Evolutionary conservation across 2,888 invertebrate genomes (phyloP).

Genomic region (Amphipoea oculea): DNA sequence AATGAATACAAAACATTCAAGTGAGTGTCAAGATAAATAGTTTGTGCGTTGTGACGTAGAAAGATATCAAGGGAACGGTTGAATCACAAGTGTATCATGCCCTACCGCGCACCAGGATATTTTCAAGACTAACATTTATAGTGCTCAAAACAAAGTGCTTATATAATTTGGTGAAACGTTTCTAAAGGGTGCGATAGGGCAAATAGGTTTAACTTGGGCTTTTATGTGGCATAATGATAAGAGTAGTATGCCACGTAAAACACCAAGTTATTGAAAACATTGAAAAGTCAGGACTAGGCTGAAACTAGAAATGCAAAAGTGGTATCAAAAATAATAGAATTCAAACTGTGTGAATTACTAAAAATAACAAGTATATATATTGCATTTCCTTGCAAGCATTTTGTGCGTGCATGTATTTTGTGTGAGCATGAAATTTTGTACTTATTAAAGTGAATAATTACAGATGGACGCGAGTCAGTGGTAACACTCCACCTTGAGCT

Average conservation of each 20-base stretch:
- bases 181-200: constrained; percentile 3
- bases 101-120: constrained; percentile 2
- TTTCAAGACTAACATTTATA: neutral
- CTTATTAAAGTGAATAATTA: neutral
- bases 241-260: neutral
- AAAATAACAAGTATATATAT: neutral
- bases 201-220: neutral
- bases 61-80: neutral
- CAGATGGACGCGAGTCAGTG: neutral
- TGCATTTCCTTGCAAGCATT: neutral
- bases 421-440: neutral
- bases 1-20: constrained; percentile 25
- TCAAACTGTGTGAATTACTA: neutral
- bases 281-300: neutral
- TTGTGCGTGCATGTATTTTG: neutral
- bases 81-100: constrained; percentile 1
- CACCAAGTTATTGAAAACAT: constrained; percentile 9
- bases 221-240: neutral
- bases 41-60: constrained; percentile 27
- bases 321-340: neutral
- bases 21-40: constrained; percentile 1
- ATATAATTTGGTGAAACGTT: neutral
- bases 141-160: neutral
- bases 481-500: neutral
- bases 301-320: constrained; percentile 20